These are phyloP conservation scores for Reticulitermes lucifugus DNA, from an alignment of 2,888 invertebrate species.

Conservation along the genomic window DNA sequence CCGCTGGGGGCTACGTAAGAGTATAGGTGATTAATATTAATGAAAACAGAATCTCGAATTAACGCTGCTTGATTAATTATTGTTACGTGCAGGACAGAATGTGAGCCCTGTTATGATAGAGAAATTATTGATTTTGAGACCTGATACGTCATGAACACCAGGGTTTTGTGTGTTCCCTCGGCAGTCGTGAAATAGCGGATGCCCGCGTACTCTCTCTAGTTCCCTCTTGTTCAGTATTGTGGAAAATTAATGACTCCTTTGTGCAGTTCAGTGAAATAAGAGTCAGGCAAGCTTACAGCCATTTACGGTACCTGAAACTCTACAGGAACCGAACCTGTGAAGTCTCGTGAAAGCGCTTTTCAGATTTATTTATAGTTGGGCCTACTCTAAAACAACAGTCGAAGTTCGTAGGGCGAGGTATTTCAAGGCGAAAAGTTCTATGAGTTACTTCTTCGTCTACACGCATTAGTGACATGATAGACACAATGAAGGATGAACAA, in stretches of 20 bases:
- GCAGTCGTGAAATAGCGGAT: neutral
- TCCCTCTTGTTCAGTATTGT: neutral
- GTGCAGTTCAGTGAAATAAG: neutral
- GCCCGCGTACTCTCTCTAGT: neutral
- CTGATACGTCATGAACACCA: neutral
- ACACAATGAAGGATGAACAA: too few species aligned
- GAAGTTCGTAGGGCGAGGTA: too few species aligned
- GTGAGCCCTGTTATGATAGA: neutral
- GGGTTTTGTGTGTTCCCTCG: neutral
- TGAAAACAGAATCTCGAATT: neutral
- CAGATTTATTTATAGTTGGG: too few species aligned
- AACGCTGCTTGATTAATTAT: neutral
- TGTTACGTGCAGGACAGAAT: neutral
- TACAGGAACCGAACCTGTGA: neutral
- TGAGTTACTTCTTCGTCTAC: too few species aligned
- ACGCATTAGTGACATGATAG: too few species aligned
- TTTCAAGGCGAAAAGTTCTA: too few species aligned
- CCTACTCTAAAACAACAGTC: too few species aligned
- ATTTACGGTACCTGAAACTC: neutral
- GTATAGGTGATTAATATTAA: neutral
- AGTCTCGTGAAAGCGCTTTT: too few species aligned
- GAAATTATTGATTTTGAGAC: conserved; percentile 9
- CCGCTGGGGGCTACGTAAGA: neutral
- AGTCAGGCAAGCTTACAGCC: neutral
- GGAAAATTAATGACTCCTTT: conserved; percentile 13